Percentiles rank a stretch among this genome's conserved stretches.
Evolutionary conservation across 92 coral and sea anemone genomes (phyloP).

Genomic region (Heliopora coerulea): DNA sequence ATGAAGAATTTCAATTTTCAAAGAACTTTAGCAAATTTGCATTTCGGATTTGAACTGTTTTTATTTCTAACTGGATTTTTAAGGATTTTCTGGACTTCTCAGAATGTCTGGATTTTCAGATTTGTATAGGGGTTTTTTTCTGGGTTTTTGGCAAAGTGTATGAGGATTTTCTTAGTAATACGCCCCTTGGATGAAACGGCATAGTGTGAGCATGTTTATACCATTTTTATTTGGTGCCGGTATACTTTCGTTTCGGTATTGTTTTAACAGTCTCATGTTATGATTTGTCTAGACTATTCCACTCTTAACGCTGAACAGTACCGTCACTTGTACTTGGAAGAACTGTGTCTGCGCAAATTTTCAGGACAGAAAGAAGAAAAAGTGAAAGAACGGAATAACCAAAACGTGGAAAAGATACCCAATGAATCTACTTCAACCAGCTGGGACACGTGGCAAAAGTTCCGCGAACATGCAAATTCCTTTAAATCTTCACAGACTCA

Average conservation of each 20-base stretch:
- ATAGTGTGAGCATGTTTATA: too few species aligned
- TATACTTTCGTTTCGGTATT: background rate
- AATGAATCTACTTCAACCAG: slow-evolving; percentile 50
- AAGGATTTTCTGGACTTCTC: too few species aligned
- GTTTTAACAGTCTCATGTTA: background rate
- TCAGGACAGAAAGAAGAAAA: slow-evolving; percentile 15
- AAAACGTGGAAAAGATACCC: background rate
- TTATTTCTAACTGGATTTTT: too few species aligned
- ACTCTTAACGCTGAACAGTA: slow-evolving; percentile 56
- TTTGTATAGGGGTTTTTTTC: too few species aligned
- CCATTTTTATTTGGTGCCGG: too few species aligned
- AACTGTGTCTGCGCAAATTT: slow-evolving; percentile 20
- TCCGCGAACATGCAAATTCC: slow-evolving; percentile 57
- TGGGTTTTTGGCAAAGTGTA: too few species aligned
- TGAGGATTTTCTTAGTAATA: too few species aligned
- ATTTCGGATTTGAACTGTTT: too few species aligned
- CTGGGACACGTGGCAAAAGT: slow-evolving; percentile 76
- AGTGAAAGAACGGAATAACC: background rate
- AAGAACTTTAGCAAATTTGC: too few species aligned
- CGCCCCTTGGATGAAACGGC: too few species aligned
- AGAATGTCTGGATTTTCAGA: too few species aligned
- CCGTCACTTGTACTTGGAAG: slow-evolving; percentile 59
- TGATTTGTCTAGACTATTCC: slow-evolving; percentile 47
- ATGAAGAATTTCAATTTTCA: too few species aligned
- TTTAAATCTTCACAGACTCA: slow-evolving; percentile 66